Evolutionary conservation across 2,797 vertebrate species (phyloP), one percentile per base, ranked within the genome.

Genomic region (Philypnodon macrostomus): DNA sequence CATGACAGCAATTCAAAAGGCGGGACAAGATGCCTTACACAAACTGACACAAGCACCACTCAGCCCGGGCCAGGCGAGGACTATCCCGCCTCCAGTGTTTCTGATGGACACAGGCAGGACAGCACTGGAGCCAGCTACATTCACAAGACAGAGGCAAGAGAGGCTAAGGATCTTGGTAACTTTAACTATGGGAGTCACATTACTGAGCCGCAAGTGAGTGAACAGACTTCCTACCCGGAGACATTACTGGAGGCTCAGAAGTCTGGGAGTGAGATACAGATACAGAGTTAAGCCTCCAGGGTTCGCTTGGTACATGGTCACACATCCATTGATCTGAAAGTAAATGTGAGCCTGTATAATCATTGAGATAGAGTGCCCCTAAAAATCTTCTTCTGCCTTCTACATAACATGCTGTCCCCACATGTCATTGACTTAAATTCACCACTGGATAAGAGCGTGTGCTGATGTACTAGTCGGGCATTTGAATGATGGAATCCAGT

Each of bases 1-100:
- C 59, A n/a, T 42, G 73, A 77, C 71, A 73, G 65, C 54, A 13
- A 57, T 64, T 64, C 66, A 46, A 66, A 63, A 58, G 64, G 70
- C 0, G 31, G 33, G 27, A 62, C 68, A 49, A 48, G 53, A 42
- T 60, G 60, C 53, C 8, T 5, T 10, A 41, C 44, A 21, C 46
- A 62, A 39, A 53, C 59, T 47, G 67, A 76, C 51, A 53, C 57
- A 45, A 24, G 41, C 53, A 31, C 19, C 45, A 21, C 63, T 55
- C 78, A 54, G 66, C 69, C 33, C 40, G 55, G 18, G 31, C 58
- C 58, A 29, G 26, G 23, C 33, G 35, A 57, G 34, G 38, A 10
- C 24, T 41, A 46, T 60, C 29, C 63, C 30, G 49, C 37, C 27
- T 9, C n/a, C 5, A 49, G 58, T 36, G 36, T 56, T 1, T 3